These are phyloP conservation scores for Thalassarche chlororhynchos DNA, from an alignment of 2,113 vertebrate genomes.

Conservation along the genomic window DNA sequence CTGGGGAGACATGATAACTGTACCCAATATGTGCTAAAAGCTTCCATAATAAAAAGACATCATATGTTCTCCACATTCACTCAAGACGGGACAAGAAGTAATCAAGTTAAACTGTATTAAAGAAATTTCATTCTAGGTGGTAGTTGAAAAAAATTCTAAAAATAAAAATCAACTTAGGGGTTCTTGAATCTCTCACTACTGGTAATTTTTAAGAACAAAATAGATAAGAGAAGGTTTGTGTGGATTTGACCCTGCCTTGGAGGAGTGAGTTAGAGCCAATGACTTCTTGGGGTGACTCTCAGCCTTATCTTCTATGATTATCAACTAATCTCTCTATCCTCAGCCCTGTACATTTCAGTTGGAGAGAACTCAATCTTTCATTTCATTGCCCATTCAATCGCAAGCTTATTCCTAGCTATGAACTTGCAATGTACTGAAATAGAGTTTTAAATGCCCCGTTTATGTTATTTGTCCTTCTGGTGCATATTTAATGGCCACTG, in stretches of 20 bases:
- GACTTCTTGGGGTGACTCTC: background rate
- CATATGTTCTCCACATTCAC: background rate
- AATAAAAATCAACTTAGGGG: background rate
- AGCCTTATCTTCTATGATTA: background rate
- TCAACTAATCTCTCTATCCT: background rate
- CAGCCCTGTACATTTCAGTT: background rate
- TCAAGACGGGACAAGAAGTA: background rate
- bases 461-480: background rate
- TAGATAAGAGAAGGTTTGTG: background rate
- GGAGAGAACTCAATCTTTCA: background rate
- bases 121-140: background rate
- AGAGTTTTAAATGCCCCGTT: background rate
- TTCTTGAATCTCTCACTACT: background rate
- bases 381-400: background rate
- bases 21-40: background rate
- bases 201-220: background rate
- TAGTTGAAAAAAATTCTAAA: background rate
- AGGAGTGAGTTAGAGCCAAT: background rate
- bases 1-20: background rate
- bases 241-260: background rate
- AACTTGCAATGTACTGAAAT: background rate
- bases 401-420: background rate
- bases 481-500: background rate
- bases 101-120: background rate
- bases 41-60: background rate